phyloP scores from a whole-genome alignment of 2,113 vertebrate species.

The Passer montanus region DNA sequence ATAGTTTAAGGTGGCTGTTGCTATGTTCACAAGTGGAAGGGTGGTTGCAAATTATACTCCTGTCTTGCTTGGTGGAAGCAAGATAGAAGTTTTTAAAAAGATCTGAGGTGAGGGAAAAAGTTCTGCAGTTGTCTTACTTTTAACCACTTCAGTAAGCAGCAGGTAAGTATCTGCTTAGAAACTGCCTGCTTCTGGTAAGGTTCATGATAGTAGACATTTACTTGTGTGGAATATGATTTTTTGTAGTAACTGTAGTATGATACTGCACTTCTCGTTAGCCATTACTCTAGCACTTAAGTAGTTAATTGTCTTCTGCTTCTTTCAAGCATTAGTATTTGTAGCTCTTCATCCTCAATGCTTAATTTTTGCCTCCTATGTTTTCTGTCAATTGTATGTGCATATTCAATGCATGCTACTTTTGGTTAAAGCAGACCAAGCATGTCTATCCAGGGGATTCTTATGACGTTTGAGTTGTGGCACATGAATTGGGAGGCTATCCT shows the following conservation, averaged over 20 bases:
- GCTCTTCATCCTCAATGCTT: not conserved
- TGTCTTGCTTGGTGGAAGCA: not conserved
- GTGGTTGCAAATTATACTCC: not conserved
- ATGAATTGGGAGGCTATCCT: not conserved
- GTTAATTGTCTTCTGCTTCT: not conserved
- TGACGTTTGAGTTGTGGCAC: not conserved
- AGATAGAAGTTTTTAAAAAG: not conserved
- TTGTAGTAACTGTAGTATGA: not conserved
- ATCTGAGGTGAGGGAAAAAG: accelerated
- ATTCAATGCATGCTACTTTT: not conserved
- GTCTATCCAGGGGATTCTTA: not conserved
- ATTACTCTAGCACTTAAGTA: not conserved
- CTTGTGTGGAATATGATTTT: not conserved
- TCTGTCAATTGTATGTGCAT: not conserved
- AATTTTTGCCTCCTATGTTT: not conserved
- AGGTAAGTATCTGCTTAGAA: not conserved
- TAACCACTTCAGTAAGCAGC: not conserved
- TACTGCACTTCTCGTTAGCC: not conserved
- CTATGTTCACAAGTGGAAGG: not conserved
- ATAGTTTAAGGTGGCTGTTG: not conserved
- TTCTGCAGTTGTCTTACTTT: not conserved
- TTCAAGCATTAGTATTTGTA: not conserved
- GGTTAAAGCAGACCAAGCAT: not conserved
- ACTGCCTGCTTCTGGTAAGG: not conserved
- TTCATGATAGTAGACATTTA: not conserved